Conservation (phyloP, 2,113 vertebrate species). For the Sterrhoptilus dennistouni region DNA sequence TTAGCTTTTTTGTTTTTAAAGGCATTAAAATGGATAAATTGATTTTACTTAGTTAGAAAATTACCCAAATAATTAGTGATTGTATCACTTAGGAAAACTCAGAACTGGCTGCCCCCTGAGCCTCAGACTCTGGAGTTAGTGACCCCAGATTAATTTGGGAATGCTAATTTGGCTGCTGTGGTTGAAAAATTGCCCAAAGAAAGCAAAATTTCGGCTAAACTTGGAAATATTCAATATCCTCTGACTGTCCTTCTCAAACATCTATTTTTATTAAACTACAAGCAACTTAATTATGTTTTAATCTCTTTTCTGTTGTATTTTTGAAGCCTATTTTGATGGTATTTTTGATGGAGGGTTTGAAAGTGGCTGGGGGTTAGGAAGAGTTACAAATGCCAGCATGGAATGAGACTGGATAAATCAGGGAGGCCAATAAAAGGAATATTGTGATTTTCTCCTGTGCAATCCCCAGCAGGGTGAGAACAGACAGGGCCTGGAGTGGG, state of each 20-base stretch:
- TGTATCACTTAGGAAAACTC: background rate
- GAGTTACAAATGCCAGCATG: background rate
- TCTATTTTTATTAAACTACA: background rate
- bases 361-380: background rate
- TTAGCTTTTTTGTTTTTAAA: background rate
- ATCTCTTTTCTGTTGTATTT: background rate
- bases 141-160: background rate
- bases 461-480: background rate
- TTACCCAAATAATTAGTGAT: background rate
- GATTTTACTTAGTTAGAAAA: background rate
- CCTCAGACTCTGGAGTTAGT: background rate
- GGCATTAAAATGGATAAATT: background rate
- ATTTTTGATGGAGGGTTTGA: background rate
- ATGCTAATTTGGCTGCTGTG: background rate
- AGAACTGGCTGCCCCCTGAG: background rate
- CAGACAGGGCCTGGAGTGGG: fast-evolving
- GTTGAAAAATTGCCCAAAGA: background rate
- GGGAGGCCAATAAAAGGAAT: background rate
- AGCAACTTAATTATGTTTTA: background rate
- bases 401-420: background rate
- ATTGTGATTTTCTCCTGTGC: background rate
- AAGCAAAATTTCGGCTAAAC: background rate
- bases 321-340: no score
- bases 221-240: background rate
- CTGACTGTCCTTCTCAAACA: background rate